These are phyloP conservation scores for Epistrophella euchroma DNA, from an alignment of 2,888 invertebrate genomes.

Conservation along the genomic window DNA sequence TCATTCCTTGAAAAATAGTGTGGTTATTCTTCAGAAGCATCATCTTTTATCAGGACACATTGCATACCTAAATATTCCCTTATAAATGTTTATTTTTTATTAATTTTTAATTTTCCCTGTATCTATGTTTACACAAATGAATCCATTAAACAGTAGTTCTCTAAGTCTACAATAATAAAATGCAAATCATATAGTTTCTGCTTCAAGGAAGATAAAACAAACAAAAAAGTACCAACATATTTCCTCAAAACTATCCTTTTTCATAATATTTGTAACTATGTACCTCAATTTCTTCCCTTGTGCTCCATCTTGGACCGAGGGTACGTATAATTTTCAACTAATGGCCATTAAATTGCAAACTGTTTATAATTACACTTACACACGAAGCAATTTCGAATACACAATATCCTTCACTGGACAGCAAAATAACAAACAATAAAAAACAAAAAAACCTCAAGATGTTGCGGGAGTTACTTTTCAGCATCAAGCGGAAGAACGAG, in stretches of 20 bases:
- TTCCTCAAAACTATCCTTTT: conserved; percentile 56
- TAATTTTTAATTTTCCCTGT: not conserved
- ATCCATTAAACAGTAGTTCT: conserved; percentile 34
- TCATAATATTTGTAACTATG: not conserved
- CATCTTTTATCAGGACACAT: too few relatives aligned
- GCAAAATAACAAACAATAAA: not conserved
- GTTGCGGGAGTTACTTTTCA: conserved; percentile 57
- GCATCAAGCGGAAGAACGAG: not conserved
- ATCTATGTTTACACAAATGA: not conserved
- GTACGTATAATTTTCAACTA: conserved; percentile 59
- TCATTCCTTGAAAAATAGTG: too few relatives aligned
- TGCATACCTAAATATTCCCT: not conserved
- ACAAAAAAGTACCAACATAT: conserved; percentile 35
- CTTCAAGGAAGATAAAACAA: conserved; percentile 52
- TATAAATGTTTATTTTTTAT: not conserved
- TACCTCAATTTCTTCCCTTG: not conserved
- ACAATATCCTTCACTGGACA: conserved; percentile 9
- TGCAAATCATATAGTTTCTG: conserved; percentile 70
- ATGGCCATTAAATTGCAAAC: conserved; percentile 72
- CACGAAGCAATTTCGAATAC: conserved; percentile 37
- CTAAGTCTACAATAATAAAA: conserved; percentile 66
- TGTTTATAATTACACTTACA: conserved; percentile 72
- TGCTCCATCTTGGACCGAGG: not conserved
- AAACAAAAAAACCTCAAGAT: conserved; percentile 62
- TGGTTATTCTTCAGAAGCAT: too few relatives aligned